Evolutionary conservation across 2,113 vertebrate genomes (phyloP).

Genomic region (Cyanistes caeruleus): DNA sequence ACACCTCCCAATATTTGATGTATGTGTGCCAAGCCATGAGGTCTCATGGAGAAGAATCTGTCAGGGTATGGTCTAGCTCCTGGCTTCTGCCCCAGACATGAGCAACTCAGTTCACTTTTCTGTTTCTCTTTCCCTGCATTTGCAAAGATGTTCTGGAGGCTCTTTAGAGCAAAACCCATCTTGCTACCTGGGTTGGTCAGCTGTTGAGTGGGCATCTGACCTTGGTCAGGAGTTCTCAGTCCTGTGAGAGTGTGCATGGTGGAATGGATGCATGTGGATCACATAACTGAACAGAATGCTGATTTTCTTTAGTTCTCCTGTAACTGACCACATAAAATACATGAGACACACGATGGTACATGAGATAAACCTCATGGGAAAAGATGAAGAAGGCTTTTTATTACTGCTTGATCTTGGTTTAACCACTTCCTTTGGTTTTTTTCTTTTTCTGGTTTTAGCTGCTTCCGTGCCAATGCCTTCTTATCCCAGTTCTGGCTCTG

Average conservation of each 20-base stretch:
- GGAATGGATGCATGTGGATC: background rate
- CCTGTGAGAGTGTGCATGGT: rapidly evolving
- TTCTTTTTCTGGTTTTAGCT: constrained; percentile 68
- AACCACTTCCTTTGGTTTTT: background rate
- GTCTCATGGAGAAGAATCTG: background rate
- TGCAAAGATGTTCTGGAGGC: background rate
- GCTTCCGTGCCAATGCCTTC: constrained; percentile 84
- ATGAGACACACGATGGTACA: background rate
- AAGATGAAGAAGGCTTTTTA: background rate
- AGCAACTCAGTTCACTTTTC: background rate
- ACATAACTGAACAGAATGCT: background rate
- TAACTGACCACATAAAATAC: background rate
- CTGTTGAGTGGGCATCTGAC: background rate
- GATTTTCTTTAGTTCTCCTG: background rate
- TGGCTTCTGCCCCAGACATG: background rate
- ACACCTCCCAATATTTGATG: background rate
- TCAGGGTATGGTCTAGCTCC: background rate
- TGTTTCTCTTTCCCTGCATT: background rate
- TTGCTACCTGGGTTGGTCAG: background rate
- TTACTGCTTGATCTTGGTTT: background rate
- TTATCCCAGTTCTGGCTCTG: constrained; percentile 85
- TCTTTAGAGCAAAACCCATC: background rate
- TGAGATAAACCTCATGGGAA: background rate
- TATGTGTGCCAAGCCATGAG: background rate
- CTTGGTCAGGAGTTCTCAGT: background rate